These are phyloP conservation scores for Parauchenoglanis punctatus DNA, from an alignment of 2,797 vertebrate genomes.

Conservation along the genomic window DNA sequence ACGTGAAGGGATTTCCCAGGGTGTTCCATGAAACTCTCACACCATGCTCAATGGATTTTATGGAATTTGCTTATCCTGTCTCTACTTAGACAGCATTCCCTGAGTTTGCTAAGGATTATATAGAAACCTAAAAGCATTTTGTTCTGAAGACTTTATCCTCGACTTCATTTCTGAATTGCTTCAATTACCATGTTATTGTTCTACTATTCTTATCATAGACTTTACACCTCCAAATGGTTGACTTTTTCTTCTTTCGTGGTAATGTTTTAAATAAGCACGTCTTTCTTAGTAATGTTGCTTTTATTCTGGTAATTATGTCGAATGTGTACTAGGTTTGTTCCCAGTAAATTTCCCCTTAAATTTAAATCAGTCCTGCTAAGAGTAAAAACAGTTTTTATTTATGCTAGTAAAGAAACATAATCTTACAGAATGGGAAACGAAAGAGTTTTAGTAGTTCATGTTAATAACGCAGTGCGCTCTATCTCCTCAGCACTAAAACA, in stretches of 20 bases:
- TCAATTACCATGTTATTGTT: background rate
- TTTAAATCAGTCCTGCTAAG: background rate
- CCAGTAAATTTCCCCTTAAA: background rate
- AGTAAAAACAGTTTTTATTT: background rate
- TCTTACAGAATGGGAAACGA: background rate
- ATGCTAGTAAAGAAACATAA: background rate
- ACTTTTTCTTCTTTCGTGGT: background rate
- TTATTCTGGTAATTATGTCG: background rate
- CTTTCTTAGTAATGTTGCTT: background rate
- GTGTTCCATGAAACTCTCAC: background rate
- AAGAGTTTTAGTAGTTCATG: background rate
- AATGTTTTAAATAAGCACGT: background rate
- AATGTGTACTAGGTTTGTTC: background rate
- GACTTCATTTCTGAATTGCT: background rate
- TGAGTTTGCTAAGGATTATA: background rate
- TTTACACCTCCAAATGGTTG: background rate
- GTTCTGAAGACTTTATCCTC: background rate
- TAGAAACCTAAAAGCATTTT: background rate
- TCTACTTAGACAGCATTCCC: background rate
- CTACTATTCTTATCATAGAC: background rate
- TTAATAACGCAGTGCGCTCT: background rate
- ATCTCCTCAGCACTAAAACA: slow-evolving; percentile 7
- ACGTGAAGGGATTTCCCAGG: background rate
- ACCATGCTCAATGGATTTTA: too few species aligned
- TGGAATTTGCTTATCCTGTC: background rate